Evolutionary conservation across 2,113 vertebrate species (phyloP), one percentile per base, ranked within the genome.

Genomic region (Sebastes schlegelii): DNA sequence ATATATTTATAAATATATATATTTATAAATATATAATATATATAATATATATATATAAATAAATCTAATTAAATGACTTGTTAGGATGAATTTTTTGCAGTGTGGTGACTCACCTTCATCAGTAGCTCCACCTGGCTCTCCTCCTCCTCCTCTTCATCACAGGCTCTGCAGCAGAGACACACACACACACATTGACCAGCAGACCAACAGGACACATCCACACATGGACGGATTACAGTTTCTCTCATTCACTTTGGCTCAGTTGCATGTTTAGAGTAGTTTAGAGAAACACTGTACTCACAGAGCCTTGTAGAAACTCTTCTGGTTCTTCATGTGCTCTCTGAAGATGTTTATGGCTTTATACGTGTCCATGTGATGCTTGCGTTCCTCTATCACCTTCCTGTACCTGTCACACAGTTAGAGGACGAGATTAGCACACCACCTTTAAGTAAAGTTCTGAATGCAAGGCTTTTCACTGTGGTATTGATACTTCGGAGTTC

Each of bases 261-360:
- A 34, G 26, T 34, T 34, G 26, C 26, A 34, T 34, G 26, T 34
- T 34, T 34, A 34, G 26, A 34, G 26, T 34, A 34, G 26, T 34
- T 34, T 34, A 34, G 26, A 34, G 26, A 34, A 34, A 4, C 26
- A 34, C 26, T 34, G 26, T 34, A 34, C 26, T 34, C 26, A 34
- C 26, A 34, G 26, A 34, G 26, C 26, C 49, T 68, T 67, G 84
- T 83, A 57, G 79, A 88, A 46, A 7, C n/a, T 65, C 65, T 64
- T 87, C 84, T 87, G 82, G 1, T 74, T 79, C 77, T 79, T 70
- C 79, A 83, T 42, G 46, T 86, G 86, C n/a, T 79, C 14, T 70
- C 82, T 85, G 86, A 92, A 89, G 71, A 92, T 42, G 78, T 62
- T 68, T 16, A 89, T 17, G 66, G 86, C 58, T 68, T 66, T 68